Conservation (phyloP, 2,888 invertebrate species). For the Hypselothyrea guttata region DNA sequence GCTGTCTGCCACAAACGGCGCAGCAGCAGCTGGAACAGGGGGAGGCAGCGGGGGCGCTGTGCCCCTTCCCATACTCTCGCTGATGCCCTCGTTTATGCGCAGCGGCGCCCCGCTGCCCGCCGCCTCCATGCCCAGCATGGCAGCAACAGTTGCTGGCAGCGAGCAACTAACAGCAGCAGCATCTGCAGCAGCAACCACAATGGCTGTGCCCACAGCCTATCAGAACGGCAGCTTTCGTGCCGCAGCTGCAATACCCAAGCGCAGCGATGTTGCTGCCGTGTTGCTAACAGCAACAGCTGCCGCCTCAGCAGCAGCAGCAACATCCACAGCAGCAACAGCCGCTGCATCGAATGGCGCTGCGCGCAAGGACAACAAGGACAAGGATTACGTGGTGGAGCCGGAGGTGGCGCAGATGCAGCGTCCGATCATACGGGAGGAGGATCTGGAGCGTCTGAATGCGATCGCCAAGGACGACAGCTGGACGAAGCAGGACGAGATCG, state of each 20-base stretch:
- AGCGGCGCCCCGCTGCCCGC: constrained; percentile 74
- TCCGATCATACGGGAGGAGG: constrained; percentile 96
- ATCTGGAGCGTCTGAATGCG: constrained; percentile 95
- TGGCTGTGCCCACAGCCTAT: constrained; percentile 70
- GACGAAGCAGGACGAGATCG: constrained; percentile 96
- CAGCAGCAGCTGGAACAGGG: constrained; percentile 24
- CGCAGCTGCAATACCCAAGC: constrained; percentile 78
- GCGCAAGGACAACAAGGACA: constrained; percentile 65
- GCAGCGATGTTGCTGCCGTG: constrained; percentile 41
- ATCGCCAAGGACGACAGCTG: constrained; percentile 94
- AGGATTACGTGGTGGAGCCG: constrained; percentile 82
- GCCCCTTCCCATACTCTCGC: constrained; percentile 87
- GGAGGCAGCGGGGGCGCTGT: constrained; percentile 80
- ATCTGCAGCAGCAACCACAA: constrained; percentile 36
- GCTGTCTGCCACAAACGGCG: constrained; percentile 26
- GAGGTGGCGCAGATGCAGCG: constrained; percentile 87
- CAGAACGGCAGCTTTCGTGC: constrained; percentile 79
- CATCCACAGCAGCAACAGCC: constrained; percentile 24
- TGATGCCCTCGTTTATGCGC: constrained; percentile 90
- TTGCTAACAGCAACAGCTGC: constrained; percentile 37
- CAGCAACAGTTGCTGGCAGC: constrained; percentile 56
- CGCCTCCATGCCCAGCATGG: constrained; percentile 36
- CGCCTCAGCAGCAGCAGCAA: constrained; percentile 22
- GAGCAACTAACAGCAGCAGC: constrained; percentile 39
- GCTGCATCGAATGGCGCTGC: constrained; percentile 44